These are phyloP conservation scores for Aurelia aurita DNA, from an alignment of 30 jellyfish, hydroid and myxozoan species.

Conservation along the genomic window DNA sequence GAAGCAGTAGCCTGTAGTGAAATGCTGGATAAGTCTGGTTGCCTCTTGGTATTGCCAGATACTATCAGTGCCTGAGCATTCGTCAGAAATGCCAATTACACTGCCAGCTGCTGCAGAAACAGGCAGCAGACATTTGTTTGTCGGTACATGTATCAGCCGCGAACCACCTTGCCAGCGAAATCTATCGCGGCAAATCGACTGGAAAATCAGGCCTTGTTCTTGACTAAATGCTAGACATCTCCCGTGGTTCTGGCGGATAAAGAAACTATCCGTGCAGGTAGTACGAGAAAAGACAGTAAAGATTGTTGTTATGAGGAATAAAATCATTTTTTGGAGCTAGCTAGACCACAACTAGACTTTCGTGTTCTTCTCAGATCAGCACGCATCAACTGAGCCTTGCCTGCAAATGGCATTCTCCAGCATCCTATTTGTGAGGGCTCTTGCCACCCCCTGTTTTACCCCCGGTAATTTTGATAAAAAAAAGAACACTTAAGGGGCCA, in stretches of 20 bases:
- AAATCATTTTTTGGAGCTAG: no score
- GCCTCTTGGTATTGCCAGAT: constrained; percentile 45
- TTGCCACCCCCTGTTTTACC: no score
- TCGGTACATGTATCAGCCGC: constrained; percentile 38
- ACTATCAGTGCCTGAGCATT: constrained; percentile 41
- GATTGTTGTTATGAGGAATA: no score
- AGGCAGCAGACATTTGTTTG: constrained; percentile 25
- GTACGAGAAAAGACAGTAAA: no score
- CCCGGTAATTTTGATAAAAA: no score
- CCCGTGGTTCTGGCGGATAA: constrained; percentile 35
- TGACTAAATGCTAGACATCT: constrained; percentile 38
- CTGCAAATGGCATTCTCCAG: no score
- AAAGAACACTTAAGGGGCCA: no score
- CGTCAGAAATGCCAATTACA: constrained; percentile 7
- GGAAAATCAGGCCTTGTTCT: constrained; percentile 34
- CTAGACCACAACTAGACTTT: no score
- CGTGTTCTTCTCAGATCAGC: no score
- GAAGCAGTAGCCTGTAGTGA: constrained; percentile 38
- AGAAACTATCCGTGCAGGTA: background rate
- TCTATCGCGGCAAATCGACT: constrained; percentile 34
- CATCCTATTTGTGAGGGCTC: no score
- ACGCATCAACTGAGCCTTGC: no score
- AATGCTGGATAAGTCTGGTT: constrained; percentile 21
- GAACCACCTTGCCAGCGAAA: constrained; percentile 58
- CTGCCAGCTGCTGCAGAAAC: constrained; percentile 31